Percentiles rank a stretch among this genome's conserved stretches.
These are phyloP conservation scores for Suricata suricatta DNA, from an alignment of 2,113 vertebrate genomes.

Conservation along the genomic window DNA sequence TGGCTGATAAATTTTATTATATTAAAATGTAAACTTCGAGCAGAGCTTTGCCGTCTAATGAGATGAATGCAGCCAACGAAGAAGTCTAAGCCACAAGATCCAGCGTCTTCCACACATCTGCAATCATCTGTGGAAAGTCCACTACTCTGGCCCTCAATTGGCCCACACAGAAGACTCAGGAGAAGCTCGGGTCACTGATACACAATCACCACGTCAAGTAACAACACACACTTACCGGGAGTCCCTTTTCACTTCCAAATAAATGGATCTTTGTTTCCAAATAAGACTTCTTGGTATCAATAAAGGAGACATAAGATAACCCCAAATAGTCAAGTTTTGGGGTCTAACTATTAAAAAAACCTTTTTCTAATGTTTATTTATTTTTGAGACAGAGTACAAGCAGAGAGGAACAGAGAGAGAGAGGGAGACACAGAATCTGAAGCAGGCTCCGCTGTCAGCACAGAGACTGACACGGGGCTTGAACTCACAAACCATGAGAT, in stretches of 20 bases:
- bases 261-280: neutral
- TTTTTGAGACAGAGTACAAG: too few relatives aligned
- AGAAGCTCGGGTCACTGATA: neutral
- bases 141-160: neutral
- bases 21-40: slow-evolving; percentile 30
- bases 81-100: neutral
- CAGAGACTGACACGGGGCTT: too few relatives aligned
- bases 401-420: too few relatives aligned
- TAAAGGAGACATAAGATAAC: slow-evolving; percentile 36
- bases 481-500: too few relatives aligned
- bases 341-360: neutral
- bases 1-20: slow-evolving; percentile 36
- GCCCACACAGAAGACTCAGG: neutral
- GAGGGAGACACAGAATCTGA: too few relatives aligned
- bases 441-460: too few relatives aligned
- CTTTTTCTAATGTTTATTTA: too few relatives aligned
- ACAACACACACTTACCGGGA: neutral
- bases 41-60: neutral
- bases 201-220: neutral
- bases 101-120: neutral
- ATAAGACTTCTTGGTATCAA: neutral
- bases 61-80: neutral
- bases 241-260: slow-evolving; percentile 1
- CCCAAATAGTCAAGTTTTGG: neutral
- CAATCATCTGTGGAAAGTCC: neutral